phyloP scores from a whole-genome alignment of 2,888 invertebrate species.

The Leptothorax acervorum region DNA sequence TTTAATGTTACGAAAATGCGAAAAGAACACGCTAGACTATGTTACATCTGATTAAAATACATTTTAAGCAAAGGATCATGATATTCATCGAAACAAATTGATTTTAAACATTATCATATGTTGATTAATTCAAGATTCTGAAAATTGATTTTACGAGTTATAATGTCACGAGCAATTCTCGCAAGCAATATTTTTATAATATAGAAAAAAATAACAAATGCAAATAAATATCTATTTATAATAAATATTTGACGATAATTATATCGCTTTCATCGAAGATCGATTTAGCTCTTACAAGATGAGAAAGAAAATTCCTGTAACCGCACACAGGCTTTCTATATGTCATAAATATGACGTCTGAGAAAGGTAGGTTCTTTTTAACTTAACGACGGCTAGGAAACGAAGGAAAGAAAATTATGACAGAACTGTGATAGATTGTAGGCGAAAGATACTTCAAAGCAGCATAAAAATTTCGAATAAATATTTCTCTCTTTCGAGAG shows the following conservation, averaged over 20 bases:
- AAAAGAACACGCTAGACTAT: neutral
- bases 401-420: too few relatives aligned
- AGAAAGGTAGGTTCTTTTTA: too few relatives aligned
- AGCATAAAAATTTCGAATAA: neutral
- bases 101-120: neutral
- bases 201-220: too few relatives aligned
- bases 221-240: too few relatives aligned
- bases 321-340: too few relatives aligned
- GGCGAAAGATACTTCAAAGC: neutral
- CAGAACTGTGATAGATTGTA: too few relatives aligned
- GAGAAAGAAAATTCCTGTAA: too few relatives aligned
- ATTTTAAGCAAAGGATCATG: neutral
- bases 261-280: too few relatives aligned
- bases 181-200: neutral
- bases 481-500: neutral
- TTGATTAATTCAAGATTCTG: neutral
- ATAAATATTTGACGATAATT: too few relatives aligned
- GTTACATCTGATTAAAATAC: neutral
- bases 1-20: conserved; percentile 4
- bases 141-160: neutral
- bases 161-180: neutral
- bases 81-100: neutral
- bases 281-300: too few relatives aligned
- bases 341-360: too few relatives aligned
- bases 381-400: too few relatives aligned